These are phyloP conservation scores for Apis laboriosa DNA, from an alignment of 1,140 invertebrate genomes.

Conservation along the genomic window DNA sequence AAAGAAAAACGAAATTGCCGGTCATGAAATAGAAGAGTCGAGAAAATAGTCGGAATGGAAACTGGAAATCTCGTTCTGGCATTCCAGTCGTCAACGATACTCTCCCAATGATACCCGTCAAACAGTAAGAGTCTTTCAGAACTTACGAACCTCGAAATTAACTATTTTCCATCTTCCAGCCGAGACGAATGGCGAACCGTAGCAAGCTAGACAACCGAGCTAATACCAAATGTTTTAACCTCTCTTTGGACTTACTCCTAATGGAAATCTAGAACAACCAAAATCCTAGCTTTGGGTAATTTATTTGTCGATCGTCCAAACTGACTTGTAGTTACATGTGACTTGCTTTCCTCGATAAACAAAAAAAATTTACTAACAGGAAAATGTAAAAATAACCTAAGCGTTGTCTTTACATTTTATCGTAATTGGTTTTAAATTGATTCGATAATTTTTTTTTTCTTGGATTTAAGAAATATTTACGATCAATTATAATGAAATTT, in stretches of 20 bases:
- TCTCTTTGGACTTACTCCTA: conserved; percentile 34
- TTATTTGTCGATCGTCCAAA: conserved; percentile 57
- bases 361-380: not conserved
- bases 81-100: not conserved
- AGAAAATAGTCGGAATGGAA: not conserved
- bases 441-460: not conserved
- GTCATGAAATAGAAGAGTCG: not conserved
- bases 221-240: conserved; percentile 34
- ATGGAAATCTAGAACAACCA: conserved; percentile 53
- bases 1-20: not conserved
- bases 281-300: conserved; percentile 54
- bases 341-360: not conserved
- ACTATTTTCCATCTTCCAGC: conserved; percentile 56
- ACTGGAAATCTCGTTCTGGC: conserved; percentile 14
- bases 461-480: no score
- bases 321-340: not conserved
- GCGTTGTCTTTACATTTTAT: no score
- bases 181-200: conserved; percentile 50
- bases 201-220: conserved; percentile 39
- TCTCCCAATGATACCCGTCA: conserved; percentile 21
- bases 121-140: conserved; percentile 22
- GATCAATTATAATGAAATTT: no score
- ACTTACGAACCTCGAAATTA: conserved; percentile 53
- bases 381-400: not conserved
- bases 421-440: no score